phyloP scores from a whole-genome alignment of 1,140 invertebrate genomes.

The Dendroctonus ponderosae region DNA sequence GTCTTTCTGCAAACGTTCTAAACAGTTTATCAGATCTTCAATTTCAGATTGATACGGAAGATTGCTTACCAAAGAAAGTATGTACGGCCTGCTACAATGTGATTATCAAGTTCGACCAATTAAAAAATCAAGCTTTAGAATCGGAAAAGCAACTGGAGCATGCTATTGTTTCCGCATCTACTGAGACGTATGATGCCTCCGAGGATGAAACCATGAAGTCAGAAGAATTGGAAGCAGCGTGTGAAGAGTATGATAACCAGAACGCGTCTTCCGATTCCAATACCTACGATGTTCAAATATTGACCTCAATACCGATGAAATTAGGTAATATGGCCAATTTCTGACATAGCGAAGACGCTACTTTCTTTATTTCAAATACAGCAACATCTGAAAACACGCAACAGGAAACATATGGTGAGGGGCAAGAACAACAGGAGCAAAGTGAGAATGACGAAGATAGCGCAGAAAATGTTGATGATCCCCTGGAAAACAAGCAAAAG shows the following conservation, averaged over 20 bases:
- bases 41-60: slow-evolving; percentile 12
- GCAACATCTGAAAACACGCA: no score
- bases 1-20: no score
- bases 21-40: neutral
- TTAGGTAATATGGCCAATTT: neutral
- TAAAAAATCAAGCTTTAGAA: slow-evolving; percentile 24
- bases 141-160: slow-evolving; percentile 12
- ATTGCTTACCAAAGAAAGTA: slow-evolving; percentile 18
- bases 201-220: neutral
- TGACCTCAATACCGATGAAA: neutral
- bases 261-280: neutral
- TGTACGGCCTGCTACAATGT: slow-evolving; percentile 15
- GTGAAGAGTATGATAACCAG: neutral
- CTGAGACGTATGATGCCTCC: no score
- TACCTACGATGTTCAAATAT: neutral
- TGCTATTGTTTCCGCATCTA: neutral
- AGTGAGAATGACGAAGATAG: neutral
- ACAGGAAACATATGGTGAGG: no score
- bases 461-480: no score
- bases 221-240: neutral
- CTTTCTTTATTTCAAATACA: neutral
- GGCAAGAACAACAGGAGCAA: neutral
- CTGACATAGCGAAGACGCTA: no score
- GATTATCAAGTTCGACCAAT: slow-evolving; percentile 18
- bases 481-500: no score